Evolutionary conservation across 2,797 vertebrate species (phyloP), one percentile per base, ranked within the genome.

Genomic region (Tadarida brasiliensis): DNA sequence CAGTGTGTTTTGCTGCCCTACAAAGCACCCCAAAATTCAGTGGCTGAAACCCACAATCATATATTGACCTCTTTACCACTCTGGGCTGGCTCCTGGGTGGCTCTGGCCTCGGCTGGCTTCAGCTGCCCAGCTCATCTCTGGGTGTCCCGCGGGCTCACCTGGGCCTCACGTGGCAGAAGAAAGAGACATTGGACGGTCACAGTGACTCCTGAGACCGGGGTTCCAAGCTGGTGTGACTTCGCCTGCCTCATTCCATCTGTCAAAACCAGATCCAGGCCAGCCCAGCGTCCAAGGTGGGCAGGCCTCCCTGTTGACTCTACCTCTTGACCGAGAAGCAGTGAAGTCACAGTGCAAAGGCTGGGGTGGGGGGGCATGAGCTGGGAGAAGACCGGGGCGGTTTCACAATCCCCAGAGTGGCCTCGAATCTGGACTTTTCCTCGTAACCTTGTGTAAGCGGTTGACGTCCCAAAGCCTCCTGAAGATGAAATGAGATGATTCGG

Each of bases 401-500:
- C 4, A 35, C 56, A 28, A 28, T 33, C 80, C 1, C 57, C 17
- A 7, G 80, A n/a, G 59, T 20, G 28, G 80, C 57, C 59, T 47
- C 14, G 80, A 63, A 22, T 20, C 78, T 14, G 49, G 78, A 44
- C 3, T 19, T 57, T 16, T 47, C 57, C 26, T 47, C 10, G 7
- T 30, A 7, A 8, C 16, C 35, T 5, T 8, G 11, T 9, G 26
- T 15, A 10, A n/a, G 80, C 39, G 2, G 7, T 44, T 63, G 19
- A 15, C 39, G 59, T 74, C 28, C 9, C 59, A n/a, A 11, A 8
- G 30, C 59, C 19, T 10, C 39, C 59, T 1, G n/a, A 67, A 11
- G 5, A 5, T 3, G 15, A 11, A 7, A 3, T 2, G 54, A 28
- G 7, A 11, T 26, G 11, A 26, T 20, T n/a, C 5, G 3, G 4